Base-by-base conservation (phyloP, 2,113 vertebrate species). In the Takifugu bimaculatus region DNA sequence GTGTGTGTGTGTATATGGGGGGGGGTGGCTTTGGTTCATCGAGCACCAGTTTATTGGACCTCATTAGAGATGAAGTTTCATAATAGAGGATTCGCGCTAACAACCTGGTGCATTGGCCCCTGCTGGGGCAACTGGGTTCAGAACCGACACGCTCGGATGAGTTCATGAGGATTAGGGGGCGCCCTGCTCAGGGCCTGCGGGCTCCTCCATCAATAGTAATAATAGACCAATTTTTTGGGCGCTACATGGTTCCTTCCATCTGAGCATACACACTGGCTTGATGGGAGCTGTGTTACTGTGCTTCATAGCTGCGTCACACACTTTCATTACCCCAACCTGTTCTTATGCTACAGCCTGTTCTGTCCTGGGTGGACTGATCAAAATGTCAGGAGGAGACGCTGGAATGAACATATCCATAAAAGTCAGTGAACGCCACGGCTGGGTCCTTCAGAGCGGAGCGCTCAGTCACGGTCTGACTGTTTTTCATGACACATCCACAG, bases 31-130 rank as follows among this genome's bases (percentile, higher is more conserved):
- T 55, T 70, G 78, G 74, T 72, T 85, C 70, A 77, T 15, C 78
- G 70, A 65, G 9, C 63, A 54, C 55, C 62, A 60, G 71, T 81
- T 81, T 73, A 75, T 14, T 80, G 59, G 68, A 48, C 70, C 78
- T 85, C 82, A 86, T 85, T 88, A 84, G 75, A 77, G 63, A 35
- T 42, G 63, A 81, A 70, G 68, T 61, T 77, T 79, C 69, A 86
- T 77, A 75, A 83, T 60, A 63, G 82, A 70, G 52, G 57, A 67
- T 44, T 35, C 67, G 58, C 66, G 57, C 74, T 61, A 84, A 86
- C 72, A 75, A 63, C 35, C 60, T 4, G 27, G 45, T 54, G 67
- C 70, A 75, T 29, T 81, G 72, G 75, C 70, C 68, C 64, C 15
- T 13, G 65, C 45, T 56, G 54, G 35, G 60, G 44, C 32, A 6